These are phyloP conservation scores for Camelus bactrianus DNA, from an alignment of 2,113 vertebrate species.

Conservation along the genomic window DNA sequence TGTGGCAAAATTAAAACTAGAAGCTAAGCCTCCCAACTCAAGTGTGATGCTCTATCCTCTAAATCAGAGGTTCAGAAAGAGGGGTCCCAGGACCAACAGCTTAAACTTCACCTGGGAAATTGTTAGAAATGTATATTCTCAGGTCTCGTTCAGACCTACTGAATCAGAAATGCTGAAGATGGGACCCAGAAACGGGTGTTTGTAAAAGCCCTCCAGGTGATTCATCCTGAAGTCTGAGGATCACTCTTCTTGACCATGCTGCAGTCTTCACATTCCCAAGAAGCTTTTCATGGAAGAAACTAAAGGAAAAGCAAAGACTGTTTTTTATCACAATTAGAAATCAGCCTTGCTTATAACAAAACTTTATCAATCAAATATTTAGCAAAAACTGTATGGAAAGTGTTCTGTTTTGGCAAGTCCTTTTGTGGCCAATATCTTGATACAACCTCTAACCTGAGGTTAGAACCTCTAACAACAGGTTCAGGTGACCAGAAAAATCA, in stretches of 20 bases:
- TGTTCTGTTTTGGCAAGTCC: neutral
- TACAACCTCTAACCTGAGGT: no score
- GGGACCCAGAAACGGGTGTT: neutral
- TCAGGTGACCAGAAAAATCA: neutral
- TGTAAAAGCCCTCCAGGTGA: neutral
- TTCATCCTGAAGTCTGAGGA: neutral
- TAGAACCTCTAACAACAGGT: neutral
- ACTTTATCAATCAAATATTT: neutral
- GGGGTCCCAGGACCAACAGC: neutral
- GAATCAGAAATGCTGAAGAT: neutral
- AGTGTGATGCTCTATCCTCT: neutral
- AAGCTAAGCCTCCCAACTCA: neutral
- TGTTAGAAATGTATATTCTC: neutral
- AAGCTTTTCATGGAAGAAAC: neutral
- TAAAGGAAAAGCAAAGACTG: neutral
- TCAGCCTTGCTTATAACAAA: neutral
- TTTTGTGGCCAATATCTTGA: neutral
- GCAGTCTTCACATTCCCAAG: neutral
- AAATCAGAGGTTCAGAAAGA: neutral
- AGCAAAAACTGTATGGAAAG: neutral
- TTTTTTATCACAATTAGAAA: constrained; percentile 18
- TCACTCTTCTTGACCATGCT: neutral
- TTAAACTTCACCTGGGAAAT: neutral
- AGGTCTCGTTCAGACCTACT: neutral
- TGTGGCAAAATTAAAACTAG: neutral